Percentiles rank a stretch among this genome's conserved stretches.
Evolutionary conservation across 2,113 vertebrate genomes (phyloP).

Genomic region (Eira barbara): DNA sequence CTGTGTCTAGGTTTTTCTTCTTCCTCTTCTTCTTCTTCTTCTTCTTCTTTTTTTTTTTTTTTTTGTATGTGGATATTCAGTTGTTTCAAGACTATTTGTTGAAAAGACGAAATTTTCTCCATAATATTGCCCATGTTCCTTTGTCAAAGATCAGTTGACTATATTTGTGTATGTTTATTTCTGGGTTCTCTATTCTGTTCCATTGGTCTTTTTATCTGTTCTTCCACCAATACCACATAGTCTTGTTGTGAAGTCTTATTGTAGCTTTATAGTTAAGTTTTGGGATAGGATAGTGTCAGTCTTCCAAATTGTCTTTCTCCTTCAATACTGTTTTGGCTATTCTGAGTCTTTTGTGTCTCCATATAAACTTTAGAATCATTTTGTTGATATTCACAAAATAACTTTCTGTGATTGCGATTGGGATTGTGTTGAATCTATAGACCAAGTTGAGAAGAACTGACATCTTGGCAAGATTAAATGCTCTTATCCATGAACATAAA

Average conservation of each 20-base stretch:
- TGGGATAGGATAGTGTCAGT: not conserved
- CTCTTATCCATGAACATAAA: not conserved
- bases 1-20: not conserved
- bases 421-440: not conserved
- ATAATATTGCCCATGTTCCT: not conserved
- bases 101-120: not conserved
- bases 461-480: not conserved
- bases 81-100: not conserved
- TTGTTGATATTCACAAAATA: not conserved
- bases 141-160: not conserved
- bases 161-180: not conserved
- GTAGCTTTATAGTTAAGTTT: not conserved
- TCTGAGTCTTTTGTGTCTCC: not conserved
- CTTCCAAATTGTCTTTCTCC: not conserved
- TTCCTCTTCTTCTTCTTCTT: not conserved
- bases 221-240: not conserved
- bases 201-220: not conserved
- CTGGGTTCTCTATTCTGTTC: not conserved
- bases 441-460: not conserved
- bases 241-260: not conserved
- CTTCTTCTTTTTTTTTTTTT: not conserved
- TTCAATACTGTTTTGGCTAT: not conserved
- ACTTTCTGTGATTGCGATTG: not conserved
- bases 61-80: not conserved
- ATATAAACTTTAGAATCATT: not conserved